phyloP scores from a whole-genome alignment of 2,888 invertebrate species.

The Atethmia centrago region DNA sequence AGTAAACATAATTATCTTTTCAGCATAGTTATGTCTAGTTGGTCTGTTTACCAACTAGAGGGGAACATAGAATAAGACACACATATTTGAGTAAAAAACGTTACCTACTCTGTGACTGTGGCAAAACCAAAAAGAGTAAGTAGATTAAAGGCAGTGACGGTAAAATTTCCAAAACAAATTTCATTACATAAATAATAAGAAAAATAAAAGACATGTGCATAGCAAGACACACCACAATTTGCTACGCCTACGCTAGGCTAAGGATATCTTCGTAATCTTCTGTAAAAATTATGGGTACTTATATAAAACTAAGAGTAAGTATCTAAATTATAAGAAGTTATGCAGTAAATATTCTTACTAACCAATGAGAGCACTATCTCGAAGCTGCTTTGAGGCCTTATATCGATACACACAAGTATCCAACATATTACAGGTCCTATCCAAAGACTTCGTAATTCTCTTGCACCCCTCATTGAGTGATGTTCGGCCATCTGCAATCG shows the following conservation, averaged over 20 bases:
- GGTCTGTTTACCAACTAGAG: background rate
- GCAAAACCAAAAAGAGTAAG: background rate
- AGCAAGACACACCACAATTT: no score
- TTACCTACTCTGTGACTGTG: background rate
- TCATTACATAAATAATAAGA: background rate
- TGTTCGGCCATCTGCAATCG: slow-evolving; percentile 95
- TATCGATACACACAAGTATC: slow-evolving; percentile 93
- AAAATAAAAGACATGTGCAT: background rate
- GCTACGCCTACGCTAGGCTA: background rate
- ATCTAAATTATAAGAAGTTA: no score
- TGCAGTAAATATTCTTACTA: slow-evolving; percentile 73
- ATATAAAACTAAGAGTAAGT: no score
- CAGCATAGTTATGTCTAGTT: background rate
- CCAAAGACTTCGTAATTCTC: slow-evolving; percentile 93
- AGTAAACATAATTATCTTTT: background rate
- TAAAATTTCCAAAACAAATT: no score
- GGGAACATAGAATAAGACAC: background rate
- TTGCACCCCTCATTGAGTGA: slow-evolving; percentile 92
- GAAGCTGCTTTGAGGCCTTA: slow-evolving; percentile 87
- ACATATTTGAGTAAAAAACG: background rate
- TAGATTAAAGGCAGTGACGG: background rate
- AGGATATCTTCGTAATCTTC: background rate
- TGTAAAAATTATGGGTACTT: background rate
- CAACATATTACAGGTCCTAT: slow-evolving; percentile 92
- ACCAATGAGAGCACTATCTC: slow-evolving; percentile 87